phyloP scores from a whole-genome alignment of 2,797 vertebrate genomes.

The Florisuga fusca region DNA sequence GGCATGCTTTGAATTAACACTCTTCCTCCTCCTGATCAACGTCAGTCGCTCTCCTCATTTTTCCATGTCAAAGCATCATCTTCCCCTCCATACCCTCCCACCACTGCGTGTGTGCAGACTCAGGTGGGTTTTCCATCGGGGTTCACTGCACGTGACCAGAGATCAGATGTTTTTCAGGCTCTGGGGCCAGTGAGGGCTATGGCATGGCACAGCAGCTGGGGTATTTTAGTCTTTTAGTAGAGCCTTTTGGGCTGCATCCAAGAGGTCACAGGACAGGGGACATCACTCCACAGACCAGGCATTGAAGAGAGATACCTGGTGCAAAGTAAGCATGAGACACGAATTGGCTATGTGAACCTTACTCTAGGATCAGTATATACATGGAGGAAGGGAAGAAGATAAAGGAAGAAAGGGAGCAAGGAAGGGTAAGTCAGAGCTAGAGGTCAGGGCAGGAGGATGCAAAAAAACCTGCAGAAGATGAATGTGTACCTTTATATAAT shows the following conservation, averaged over 20 bases:
- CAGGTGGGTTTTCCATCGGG: neutral
- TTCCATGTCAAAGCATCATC: accelerated
- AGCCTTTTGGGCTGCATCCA: neutral
- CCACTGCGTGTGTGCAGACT: accelerated
- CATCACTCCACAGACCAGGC: accelerated
- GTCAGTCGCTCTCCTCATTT: neutral
- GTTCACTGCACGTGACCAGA: neutral
- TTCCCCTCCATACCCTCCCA: accelerated
- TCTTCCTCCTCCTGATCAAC: neutral
- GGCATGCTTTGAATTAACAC: neutral
- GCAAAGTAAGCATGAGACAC: neutral
- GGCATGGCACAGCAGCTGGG: neutral
- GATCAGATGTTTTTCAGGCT: neutral
- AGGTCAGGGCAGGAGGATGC: neutral
- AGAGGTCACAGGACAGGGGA: neutral
- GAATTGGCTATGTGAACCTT: neutral
- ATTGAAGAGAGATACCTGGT: accelerated
- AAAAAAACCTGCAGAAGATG: neutral
- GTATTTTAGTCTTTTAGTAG: neutral
- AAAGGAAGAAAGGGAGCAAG: neutral
- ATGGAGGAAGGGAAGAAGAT: neutral
- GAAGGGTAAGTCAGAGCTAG: neutral
- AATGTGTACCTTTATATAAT: accelerated
- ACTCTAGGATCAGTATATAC: neutral
- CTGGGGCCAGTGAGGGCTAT: neutral